Base-by-base conservation (phyloP, 1,140 invertebrate genomes). In the Microplitis demolitor region DNA sequence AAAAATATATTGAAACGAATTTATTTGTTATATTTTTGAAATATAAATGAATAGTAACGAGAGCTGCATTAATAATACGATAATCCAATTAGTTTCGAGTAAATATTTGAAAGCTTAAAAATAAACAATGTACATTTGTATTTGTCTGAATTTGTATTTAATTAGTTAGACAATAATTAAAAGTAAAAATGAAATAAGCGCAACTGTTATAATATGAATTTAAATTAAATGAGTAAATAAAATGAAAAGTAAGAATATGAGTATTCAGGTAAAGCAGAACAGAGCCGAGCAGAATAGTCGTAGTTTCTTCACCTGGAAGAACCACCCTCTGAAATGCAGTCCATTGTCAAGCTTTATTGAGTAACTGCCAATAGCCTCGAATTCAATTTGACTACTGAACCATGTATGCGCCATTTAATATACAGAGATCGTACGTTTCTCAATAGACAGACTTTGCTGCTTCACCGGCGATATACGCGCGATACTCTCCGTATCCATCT, bases 321-420 rank as follows among this genome's bases (percentile, higher is more conserved):
- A 51, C 37, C 31, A 11, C 50, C 35, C 14, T 50, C 24, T 67
- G 39, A 67, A 53, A 67, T 39, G 66, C 66, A 37, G 56, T 58
- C 56, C 39, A 67, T 67, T 67, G 66, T 67, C 66, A 35, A 54
- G 34, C 14, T 68, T 68, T 68, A 68, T 68, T 54, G 66, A 54
- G 54, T 68, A 68, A 39, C 66, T 68, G 66, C 66, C 66, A 67
- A 67, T 67, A 67, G 66, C 39, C 45, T 67, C 13, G 66, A 68
- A 68, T 68, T 68, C 34, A 68, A 58, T 58, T 68, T 68, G 66
- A 68, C 66, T 68, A 60, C 53, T 68, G 66, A 68, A 58, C 66
- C 54, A 58, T 68, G 33, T 51, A 58, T 34, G 24, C 35, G 54
- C 66, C 54, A 34, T 60, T 68, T 68, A 60, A 68, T 68, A 68